Evolutionary conservation across 2,888 invertebrate genomes (phyloP), one percentile per base, ranked within the genome.

Genomic region (Tachina lurida): DNA sequence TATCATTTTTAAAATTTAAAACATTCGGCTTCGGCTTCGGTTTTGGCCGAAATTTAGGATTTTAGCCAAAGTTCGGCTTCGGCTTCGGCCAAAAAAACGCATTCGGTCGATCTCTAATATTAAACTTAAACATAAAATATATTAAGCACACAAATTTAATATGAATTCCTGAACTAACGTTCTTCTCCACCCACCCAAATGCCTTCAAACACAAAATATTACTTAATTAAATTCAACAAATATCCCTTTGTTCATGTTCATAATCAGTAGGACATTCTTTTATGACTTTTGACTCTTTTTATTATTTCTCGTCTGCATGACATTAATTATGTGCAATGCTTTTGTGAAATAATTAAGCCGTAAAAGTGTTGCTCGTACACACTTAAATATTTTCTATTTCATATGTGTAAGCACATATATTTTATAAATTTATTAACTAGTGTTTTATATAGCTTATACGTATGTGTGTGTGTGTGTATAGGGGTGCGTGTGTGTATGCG

Each of bases 311-410:
- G 43, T 71, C 54, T 63, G 12, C 12, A 63, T 70, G 43, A 45
- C 63, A 75, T 74, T 85, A 78, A 82, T 85, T 81, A 74, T 74
- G 81, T 75, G 76, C 58, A 56, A 62, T 70, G 19, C 71, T 68
- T 68, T 84, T 73, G 49, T 73, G 56, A 41, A 43, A 73, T 81
- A 84, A 84, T 84, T 74, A 84, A 73, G 73, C 19, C 54, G 58
- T 71, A 76, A 60, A 76, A 62, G 49, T 56, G 58, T 65, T 39
- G 19, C 41, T 60, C 43, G 7, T 13, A 74, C 31, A 60, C 41
- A 60, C 49, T 45, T 39, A 62, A 60, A 77, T 43, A 68, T 68
- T 68, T 70, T 41, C 13, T 43, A 77, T 67, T 77, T 67, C 15
- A 74, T n/a, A 15, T 39, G 8, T 22, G 41, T 73, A 58, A 60